Percentiles rank a stretch among this genome's conserved stretches.
These are phyloP conservation scores for Drosophila bifasciata DNA, from an alignment of 1,140 invertebrate genomes.

Conservation along the genomic window DNA sequence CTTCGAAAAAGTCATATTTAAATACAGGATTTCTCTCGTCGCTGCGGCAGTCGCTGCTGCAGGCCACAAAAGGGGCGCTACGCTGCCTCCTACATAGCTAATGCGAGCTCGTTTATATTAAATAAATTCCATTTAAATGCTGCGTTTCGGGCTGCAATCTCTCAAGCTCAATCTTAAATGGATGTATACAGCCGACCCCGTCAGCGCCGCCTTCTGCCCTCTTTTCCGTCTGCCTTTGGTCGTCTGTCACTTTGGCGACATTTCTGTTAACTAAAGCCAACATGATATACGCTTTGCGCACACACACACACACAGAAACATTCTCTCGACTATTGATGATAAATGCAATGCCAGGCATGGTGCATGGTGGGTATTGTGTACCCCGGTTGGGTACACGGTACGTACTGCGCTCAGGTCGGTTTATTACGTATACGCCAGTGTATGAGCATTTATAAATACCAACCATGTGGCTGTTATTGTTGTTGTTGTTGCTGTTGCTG, in stretches of 20 bases:
- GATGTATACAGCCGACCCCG: constrained; percentile 16
- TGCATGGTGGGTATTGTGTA: constrained; percentile 22
- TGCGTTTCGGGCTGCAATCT: constrained; percentile 33
- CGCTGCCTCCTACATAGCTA: neutral
- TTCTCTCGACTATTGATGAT: constrained; percentile 64
- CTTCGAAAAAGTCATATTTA: constrained; percentile 38
- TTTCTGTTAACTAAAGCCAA: constrained; percentile 74
- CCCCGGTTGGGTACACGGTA: constrained; percentile 16
- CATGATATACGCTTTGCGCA: constrained; percentile 61
- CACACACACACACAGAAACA: constrained; percentile 51
- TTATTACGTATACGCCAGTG: constrained; percentile 62
- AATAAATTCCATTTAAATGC: constrained; percentile 58
- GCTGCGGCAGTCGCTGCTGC: no score
- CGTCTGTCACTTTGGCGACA: constrained; percentile 54
- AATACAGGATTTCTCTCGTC: constrained; percentile 34
- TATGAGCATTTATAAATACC: constrained; percentile 74
- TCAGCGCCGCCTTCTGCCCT: neutral
- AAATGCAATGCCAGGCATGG: constrained; percentile 67
- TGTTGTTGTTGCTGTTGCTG: neutral
- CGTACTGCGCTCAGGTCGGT: constrained; percentile 26
- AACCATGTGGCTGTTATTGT: constrained; percentile 1
- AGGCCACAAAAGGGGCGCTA: constrained; percentile 6
- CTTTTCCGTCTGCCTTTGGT: constrained; percentile 2
- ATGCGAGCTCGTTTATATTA: constrained; percentile 48
- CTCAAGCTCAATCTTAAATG: constrained; percentile 54